Evolutionary conservation across 2,113 vertebrate genomes (phyloP).

Genomic region (Natator depressus): DNA sequence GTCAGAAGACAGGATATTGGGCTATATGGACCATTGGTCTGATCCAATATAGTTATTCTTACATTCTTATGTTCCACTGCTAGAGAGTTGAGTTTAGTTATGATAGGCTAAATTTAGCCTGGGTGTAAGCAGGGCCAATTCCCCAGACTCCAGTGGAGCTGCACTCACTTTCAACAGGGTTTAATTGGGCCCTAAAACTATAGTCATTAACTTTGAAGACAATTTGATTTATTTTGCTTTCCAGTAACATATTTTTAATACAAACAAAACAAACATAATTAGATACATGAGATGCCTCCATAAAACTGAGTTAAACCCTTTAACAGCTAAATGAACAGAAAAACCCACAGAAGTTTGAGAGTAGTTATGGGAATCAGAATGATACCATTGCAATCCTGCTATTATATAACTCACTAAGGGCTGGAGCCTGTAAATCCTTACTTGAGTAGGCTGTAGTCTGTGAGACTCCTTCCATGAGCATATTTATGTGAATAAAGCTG

Average conservation of each 20-base stretch:
- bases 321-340: not conserved
- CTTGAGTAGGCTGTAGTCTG: not conserved
- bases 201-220: not conserved
- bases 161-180: no score
- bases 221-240: not conserved
- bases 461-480: not conserved
- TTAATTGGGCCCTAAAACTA: not conserved
- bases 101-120: not conserved
- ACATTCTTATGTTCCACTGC: no score
- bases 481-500: not conserved
- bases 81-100: not conserved
- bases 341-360: no score
- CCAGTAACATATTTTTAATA: not conserved
- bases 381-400: not conserved
- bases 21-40: no score
- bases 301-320: no score
- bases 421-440: rapidly evolving
- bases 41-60: no score
- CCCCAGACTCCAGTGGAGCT: no score
- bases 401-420: not conserved
- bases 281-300: not conserved
- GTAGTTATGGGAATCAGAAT: not conserved
- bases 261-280: not conserved
- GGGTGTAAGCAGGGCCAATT: not conserved
- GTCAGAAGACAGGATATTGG: no score